These are phyloP conservation scores for Bombus picipes DNA, from an alignment of 1,140 invertebrate genomes.

Conservation along the genomic window DNA sequence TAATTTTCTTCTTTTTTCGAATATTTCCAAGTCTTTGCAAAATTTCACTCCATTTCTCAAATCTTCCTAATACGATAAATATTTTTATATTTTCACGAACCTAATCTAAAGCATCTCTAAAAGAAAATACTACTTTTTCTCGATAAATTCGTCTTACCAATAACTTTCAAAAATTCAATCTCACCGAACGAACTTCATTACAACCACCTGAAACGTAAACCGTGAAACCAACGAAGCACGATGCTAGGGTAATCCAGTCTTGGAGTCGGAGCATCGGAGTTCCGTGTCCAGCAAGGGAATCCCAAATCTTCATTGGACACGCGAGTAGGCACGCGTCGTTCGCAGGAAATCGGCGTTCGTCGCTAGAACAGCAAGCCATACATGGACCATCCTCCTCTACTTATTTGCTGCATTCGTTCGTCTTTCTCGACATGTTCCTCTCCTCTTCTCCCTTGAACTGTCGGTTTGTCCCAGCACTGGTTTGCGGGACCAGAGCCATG, in stretches of 20 bases:
- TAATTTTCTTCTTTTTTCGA: no score
- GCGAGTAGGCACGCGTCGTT: conserved; percentile 76
- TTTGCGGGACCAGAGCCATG: conserved; percentile 24
- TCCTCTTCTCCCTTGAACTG: neutral
- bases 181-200: neutral
- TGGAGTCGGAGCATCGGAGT: neutral
- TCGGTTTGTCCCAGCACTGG: neutral
- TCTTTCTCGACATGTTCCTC: conserved; percentile 14
- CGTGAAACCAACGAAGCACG: no score
- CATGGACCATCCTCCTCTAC: conserved; percentile 28
- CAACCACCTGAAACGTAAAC: neutral
- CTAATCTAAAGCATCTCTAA: no score
- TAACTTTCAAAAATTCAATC: no score
- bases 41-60: no score
- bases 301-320: conserved; percentile 65
- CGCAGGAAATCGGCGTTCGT: conserved; percentile 68
- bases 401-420: neutral
- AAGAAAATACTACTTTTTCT: no score
- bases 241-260: neutral
- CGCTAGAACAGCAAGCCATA: conserved; percentile 24
- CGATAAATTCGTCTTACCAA: no score
- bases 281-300: conserved; percentile 25
- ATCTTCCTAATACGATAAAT: no score
- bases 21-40: no score
- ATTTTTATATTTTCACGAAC: no score